Evolutionary conservation across 1,140 invertebrate genomes (phyloP), one percentile per base, ranked within the genome.

Genomic region (Nixonia krombeini): DNA sequence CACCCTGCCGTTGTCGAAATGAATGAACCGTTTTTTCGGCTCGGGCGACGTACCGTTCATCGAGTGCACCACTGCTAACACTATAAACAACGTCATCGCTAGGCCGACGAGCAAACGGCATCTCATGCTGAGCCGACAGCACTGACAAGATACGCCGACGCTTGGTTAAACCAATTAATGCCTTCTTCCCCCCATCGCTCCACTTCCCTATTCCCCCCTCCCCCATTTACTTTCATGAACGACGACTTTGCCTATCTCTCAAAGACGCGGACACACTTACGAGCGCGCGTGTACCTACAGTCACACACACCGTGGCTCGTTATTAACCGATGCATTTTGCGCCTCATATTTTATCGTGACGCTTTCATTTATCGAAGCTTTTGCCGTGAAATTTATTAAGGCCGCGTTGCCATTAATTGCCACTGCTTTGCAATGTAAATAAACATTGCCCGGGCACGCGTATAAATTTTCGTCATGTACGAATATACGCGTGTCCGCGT

Each of bases 61-160:
- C 9, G 56, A 35, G 15, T 31, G 15, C 12, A 58, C 18, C n/a
- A 26, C 21, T 25, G 57, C 47, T 16, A 38, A 40, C 21, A 55
- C 25, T 17, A 71, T 13, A 15, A 74, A 40, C 53, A 74, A 42
- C 63, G 49, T 41, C 23, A 62, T 45, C 41, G 58, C 37, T 17
- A 70, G 28, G 28, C 18, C 28, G 17, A 70, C 18, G 4, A 70
- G 37, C 44, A 66, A 59, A 64, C n/a, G 31, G 15, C 59, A 41
- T 50, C 26, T 76, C 75, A 80, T 77, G 42, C 40, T 73, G 67
- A 62, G 49, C 52, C 49, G 67, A 61, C 61, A 61, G 47, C 46
- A 64, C 67, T 64, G 56, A 70, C 67, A 44, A 61, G 67, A 64
- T 44, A 61, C 55, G 65, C 52, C 50, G 55, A 52, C 31, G 59